phyloP scores from a whole-genome alignment of 2,113 vertebrate species.

The Vombatus ursinus region DNA sequence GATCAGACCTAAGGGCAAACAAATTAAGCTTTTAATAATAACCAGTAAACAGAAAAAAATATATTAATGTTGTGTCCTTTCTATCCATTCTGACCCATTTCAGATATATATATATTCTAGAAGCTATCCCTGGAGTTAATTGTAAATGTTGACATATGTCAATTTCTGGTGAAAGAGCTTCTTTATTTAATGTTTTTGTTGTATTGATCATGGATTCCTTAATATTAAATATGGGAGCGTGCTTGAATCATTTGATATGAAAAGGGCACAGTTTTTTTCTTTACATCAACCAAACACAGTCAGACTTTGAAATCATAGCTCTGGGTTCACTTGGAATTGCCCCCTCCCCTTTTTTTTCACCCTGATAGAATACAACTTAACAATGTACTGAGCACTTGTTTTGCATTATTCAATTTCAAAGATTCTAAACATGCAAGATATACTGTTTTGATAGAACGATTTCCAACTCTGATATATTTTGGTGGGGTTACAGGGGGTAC shows the following conservation, averaged over 20 bases:
- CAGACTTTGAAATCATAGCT: background rate
- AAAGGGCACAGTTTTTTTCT: conserved; percentile 40
- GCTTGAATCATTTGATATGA: conserved; percentile 6
- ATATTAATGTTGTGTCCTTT: conserved; percentile 73
- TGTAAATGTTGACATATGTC: conserved; percentile 33
- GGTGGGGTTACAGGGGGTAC: background rate
- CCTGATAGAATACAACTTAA: background rate
- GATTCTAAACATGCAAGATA: conserved; percentile 23
- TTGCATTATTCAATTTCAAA: conserved; percentile 52
- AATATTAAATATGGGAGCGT: background rate
- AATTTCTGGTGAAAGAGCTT: conserved; percentile 10
- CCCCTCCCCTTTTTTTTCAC: background rate
- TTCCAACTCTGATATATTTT: background rate
- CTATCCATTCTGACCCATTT: conserved; percentile 70
- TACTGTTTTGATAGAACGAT: conserved; percentile 19
- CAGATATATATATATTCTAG: conserved; percentile 74
- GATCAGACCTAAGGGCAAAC: conserved; percentile 65
- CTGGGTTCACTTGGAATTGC: background rate
- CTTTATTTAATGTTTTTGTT: conserved; percentile 32
- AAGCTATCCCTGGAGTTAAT: conserved; percentile 72
- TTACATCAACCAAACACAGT: conserved; percentile 29
- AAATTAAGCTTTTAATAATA: conserved; percentile 76
- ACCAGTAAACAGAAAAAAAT: conserved; percentile 69
- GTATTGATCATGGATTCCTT: conserved; percentile 24
- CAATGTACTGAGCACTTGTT: background rate